These are phyloP conservation scores for Lamprologus lemairii DNA, from an alignment of 2,113 vertebrate genomes.

Conservation along the genomic window DNA sequence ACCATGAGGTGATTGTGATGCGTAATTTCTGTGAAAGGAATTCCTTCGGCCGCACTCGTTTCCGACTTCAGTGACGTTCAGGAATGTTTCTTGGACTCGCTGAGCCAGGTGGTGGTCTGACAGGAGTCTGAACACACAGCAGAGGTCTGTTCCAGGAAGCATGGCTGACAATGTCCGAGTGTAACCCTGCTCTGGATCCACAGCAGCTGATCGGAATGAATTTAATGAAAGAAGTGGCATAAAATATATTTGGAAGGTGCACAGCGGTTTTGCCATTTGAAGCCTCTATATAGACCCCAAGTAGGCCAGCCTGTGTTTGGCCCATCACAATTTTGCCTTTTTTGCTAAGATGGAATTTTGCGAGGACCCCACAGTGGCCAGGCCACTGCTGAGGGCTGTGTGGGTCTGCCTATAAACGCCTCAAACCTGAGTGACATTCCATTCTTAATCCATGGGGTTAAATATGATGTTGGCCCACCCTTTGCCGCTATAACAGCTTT, in stretches of 20 bases:
- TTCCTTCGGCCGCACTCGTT: conserved; percentile 2
- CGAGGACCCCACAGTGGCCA: neutral
- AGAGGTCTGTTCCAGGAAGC: neutral
- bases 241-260: neutral
- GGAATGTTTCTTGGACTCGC: neutral
- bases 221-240: fast-evolving
- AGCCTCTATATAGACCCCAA: neutral
- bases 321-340: neutral
- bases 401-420: neutral
- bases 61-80: neutral
- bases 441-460: neutral
- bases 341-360: fast-evolving
- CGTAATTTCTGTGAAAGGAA: neutral
- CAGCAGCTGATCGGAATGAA: neutral
- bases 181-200: neutral
- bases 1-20: neutral
- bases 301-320: neutral
- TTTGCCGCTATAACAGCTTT: neutral
- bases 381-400: neutral
- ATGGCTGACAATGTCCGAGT: neutral
- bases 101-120: neutral
- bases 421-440: neutral
- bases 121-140: neutral
- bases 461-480: neutral
- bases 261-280: neutral